Conservation (phyloP, 1,140 invertebrate species). For the Tetramorium parvispinum region DNA sequence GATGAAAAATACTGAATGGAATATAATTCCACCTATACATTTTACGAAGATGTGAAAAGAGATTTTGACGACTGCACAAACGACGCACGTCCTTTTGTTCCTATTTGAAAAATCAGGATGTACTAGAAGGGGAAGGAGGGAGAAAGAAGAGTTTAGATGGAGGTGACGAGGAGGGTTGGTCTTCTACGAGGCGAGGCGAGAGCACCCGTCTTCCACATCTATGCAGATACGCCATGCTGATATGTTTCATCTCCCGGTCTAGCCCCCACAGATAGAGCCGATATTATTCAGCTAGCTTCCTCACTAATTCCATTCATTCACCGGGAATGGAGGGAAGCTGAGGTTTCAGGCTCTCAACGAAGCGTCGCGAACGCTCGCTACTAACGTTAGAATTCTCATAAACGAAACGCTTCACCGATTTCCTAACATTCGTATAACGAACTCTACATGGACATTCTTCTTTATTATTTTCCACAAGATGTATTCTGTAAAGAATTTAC, state of each 20-base stretch:
- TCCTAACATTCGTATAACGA: neutral
- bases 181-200: slow-evolving; percentile 66
- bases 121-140: neutral
- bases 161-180: slow-evolving; percentile 71
- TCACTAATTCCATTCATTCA: slow-evolving; percentile 86
- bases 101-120: neutral
- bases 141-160: slow-evolving; percentile 70
- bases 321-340: slow-evolving; percentile 63
- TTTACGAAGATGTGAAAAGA: neutral
- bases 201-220: slow-evolving; percentile 77
- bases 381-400: slow-evolving; percentile 47
- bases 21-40: neutral
- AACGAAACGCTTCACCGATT: neutral
- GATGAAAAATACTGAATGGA: neutral
- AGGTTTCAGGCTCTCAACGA: slow-evolving; percentile 54
- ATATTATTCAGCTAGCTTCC: slow-evolving; percentile 86
- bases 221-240: slow-evolving; percentile 84
- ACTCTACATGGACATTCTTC: neutral
- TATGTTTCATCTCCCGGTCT: slow-evolving; percentile 84
- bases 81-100: neutral
- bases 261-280: slow-evolving; percentile 84
- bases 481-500: neutral
- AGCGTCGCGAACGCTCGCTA: slow-evolving; percentile 46
- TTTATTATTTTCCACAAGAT: neutral
- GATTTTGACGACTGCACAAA: neutral